phyloP scores from a whole-genome alignment of 2,113 vertebrate species.

The Scytalopus superciliaris region DNA sequence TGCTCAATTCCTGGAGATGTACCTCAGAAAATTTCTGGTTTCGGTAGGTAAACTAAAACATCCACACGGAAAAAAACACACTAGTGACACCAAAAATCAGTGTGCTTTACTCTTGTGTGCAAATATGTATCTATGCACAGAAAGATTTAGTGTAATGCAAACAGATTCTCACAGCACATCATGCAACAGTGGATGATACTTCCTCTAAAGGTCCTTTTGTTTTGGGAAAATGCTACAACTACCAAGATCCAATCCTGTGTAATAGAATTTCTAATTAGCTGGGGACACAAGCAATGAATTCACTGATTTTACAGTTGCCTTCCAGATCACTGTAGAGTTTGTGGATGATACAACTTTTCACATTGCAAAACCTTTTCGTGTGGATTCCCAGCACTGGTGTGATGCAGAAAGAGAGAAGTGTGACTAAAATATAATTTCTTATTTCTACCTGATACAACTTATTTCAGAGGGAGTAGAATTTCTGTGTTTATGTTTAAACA shows the following conservation, averaged over 20 bases:
- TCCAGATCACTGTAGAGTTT: background rate
- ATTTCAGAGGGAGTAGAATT: background rate
- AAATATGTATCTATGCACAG: background rate
- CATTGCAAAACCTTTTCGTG: rapidly evolving
- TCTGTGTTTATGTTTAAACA: background rate
- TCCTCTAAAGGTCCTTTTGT: background rate
- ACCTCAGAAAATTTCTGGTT: background rate
- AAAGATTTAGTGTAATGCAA: background rate
- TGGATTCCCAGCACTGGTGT: background rate
- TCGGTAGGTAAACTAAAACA: background rate
- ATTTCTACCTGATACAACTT: background rate
- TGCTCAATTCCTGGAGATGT: background rate
- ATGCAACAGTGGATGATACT: background rate
- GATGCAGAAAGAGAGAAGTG: background rate
- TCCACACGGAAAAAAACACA: background rate
- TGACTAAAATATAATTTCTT: background rate
- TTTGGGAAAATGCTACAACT: background rate
- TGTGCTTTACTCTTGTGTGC: rapidly evolving
- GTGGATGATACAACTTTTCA: background rate
- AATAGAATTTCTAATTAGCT: background rate
- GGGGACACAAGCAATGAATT: background rate
- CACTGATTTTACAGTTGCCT: background rate
- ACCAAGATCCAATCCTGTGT: background rate
- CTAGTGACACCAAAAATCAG: background rate
- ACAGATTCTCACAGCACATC: background rate